phyloP scores from a whole-genome alignment of 2,113 vertebrate genomes.

The Trematomus loennbergii region DNA sequence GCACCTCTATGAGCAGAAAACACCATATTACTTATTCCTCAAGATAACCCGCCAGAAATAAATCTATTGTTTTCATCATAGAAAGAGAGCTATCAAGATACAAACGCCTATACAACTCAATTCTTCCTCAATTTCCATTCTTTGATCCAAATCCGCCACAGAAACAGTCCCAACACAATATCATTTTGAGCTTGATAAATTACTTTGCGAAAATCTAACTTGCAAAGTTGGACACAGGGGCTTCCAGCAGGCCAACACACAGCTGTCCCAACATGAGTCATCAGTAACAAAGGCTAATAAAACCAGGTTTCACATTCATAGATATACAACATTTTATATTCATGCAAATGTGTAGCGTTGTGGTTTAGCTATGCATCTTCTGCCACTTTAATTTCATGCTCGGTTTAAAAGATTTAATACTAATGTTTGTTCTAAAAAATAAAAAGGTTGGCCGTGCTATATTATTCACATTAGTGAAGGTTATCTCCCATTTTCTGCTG shows the following conservation, averaged over 20 bases:
- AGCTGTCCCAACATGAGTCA: background rate
- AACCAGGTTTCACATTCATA: background rate
- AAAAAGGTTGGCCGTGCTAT: background rate
- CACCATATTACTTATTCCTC: background rate
- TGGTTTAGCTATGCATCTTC: background rate
- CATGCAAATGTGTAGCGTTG: background rate
- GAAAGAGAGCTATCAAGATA: background rate
- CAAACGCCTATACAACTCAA: too few relatives aligned
- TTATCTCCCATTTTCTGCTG: constrained; percentile 1
- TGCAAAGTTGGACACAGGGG: background rate
- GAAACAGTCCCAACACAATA: background rate
- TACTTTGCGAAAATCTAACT: constrained; percentile 10
- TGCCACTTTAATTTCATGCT: constrained; percentile 11
- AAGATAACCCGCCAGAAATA: background rate
- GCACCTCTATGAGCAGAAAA: background rate
- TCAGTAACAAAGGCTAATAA: background rate
- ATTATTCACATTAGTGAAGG: constrained; percentile 18
- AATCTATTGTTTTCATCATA: background rate
- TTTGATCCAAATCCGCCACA: constrained; percentile 1
- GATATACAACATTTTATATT: background rate
- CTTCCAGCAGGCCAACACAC: constrained; percentile 1
- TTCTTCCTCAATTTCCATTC: constrained; percentile 1
- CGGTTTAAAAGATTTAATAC: constrained; percentile 3
- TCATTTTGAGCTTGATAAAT: background rate
- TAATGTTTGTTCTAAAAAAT: background rate